Conservation (phyloP, 2,797 vertebrate genomes). For the Xenopus petersii region DNA sequence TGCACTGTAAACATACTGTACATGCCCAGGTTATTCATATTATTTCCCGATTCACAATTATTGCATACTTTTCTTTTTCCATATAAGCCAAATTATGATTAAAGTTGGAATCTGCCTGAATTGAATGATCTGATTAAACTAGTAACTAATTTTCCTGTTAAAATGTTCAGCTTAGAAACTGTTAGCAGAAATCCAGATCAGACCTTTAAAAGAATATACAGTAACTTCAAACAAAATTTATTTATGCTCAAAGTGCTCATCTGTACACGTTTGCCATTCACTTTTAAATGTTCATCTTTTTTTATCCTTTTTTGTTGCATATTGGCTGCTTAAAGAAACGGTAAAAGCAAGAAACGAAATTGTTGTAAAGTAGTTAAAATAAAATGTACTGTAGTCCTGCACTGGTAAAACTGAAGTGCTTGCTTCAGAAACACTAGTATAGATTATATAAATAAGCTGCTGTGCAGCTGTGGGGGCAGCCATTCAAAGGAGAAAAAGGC, state of each 20-base stretch:
- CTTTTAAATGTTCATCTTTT: too few species aligned
- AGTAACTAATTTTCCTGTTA: conserved; percentile 33
- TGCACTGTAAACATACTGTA: conserved; percentile 48
- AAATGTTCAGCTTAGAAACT: conserved; percentile 1
- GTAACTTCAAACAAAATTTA: background rate
- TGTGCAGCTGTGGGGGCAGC: too few species aligned
- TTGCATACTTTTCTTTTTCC: conserved; percentile 13
- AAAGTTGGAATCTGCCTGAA: background rate
- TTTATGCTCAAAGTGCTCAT: background rate
- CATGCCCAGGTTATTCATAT: conserved; percentile 45
- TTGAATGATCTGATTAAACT: conserved; percentile 15
- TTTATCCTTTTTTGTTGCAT: too few species aligned
- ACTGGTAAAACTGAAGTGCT: too few species aligned
- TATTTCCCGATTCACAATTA: conserved; percentile 54
- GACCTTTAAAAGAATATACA: background rate
- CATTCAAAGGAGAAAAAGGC: too few species aligned
- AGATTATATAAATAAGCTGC: too few species aligned
- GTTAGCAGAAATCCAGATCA: background rate
- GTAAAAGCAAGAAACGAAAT: too few species aligned
- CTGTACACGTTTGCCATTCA: too few species aligned
- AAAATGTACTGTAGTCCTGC: too few species aligned
- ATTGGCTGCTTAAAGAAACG: too few species aligned
- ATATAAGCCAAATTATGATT: background rate
- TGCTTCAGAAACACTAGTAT: too few species aligned
- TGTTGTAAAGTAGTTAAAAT: too few species aligned